Percentiles rank a stretch among this genome's conserved stretches.
Conservation (phyloP, 2,113 vertebrate genomes). For the Phaethon lepturus region DNA sequence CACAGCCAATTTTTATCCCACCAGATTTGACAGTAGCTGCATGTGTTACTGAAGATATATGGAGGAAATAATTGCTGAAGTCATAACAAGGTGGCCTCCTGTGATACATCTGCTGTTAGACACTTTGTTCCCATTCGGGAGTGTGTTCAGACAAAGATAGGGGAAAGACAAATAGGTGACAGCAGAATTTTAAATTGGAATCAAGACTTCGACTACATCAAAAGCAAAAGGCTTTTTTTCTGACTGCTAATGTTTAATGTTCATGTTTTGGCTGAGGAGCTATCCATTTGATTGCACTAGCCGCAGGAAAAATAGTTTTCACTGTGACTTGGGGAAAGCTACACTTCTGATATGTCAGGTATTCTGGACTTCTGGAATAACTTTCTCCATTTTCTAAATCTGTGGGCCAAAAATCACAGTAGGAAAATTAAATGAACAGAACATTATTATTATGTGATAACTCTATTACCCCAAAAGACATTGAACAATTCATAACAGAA, state of each 20-base stretch:
- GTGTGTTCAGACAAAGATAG: neutral
- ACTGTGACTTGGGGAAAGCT: neutral
- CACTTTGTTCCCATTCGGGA: accelerated
- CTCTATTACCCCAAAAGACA: neutral
- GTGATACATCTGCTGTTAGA: neutral
- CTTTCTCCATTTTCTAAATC: neutral
- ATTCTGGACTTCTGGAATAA: neutral
- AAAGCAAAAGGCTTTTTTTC: neutral
- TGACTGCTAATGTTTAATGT: neutral
- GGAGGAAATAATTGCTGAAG: neutral
- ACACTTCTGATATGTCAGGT: neutral
- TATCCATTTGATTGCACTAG: neutral
- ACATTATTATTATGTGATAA: neutral
- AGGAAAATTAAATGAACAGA: neutral
- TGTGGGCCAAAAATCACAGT: neutral
- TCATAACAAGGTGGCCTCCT: neutral
- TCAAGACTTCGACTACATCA: neutral
- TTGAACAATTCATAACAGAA: neutral
- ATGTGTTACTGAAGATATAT: neutral
- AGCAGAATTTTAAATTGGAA: neutral
- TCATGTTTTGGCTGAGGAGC: neutral
- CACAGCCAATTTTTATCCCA: neutral
- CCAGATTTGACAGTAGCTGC: neutral
- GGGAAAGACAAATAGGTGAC: neutral
- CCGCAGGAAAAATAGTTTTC: neutral